Evolutionary conservation across 2,797 vertebrate species (phyloP), one percentile per base, ranked within the genome.

Genomic region (Heliangelus exortis): DNA sequence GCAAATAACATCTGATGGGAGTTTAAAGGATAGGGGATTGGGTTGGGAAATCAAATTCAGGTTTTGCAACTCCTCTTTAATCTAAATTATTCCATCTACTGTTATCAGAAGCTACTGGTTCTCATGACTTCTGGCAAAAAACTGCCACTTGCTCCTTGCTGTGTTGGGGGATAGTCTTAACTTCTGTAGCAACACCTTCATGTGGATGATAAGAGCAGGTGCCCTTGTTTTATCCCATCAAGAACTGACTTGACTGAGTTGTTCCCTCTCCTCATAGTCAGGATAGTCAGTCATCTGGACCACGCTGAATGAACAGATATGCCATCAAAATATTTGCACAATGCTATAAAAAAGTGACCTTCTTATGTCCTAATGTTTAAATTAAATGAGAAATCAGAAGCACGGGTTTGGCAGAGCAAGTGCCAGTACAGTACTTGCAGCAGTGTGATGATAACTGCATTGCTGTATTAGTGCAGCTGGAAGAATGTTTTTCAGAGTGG

Each of bases 141-240:
- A 23, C 7, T 21, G 2, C 2, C 29, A 1, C 1, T 45, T 17
- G 2, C 12, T 78, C 4, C 10, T 81, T 55, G 15, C 7, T 71
- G 16, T 36, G 25, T 45, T 65, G 15, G 6, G 17, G 45, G 10
- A 14, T 15, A 7, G 41, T 54, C 20, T 57, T 15, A 51, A 23
- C 5, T 50, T 36, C 50, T 31, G 3, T 6, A 36, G 15, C 22
- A 74, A 58, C 3, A 43, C 2, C 36, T 57, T 18, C 7, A 5
- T 8, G 4, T n/a, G 6, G 3, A 41, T 5, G 5, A 15, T 2
- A 13, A 31, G 2, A 34, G 14, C 5, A 75, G 5, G 9, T 73
- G 31, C 47, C 19, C 36, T 54, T 58, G 7, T 29, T 80, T 66
- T 55, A 73, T 12, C 14, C 26, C 23, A 34, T 29, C 9, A 28